phyloP scores from a whole-genome alignment of 2,113 vertebrate species.

The Elephas maximus region DNA sequence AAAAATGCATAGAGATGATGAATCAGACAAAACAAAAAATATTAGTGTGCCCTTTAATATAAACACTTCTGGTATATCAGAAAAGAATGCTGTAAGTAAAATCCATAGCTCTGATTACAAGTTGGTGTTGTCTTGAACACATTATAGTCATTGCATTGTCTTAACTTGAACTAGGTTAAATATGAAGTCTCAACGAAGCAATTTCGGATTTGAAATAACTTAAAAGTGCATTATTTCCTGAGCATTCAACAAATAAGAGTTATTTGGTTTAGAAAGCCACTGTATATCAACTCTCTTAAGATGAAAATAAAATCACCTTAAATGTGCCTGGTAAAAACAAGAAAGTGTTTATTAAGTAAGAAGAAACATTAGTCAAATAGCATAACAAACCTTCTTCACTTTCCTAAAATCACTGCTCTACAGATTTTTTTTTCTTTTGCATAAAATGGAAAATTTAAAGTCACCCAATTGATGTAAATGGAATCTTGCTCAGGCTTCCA shows the following conservation, averaged over 20 bases:
- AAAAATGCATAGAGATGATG: neutral
- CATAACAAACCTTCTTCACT: neutral
- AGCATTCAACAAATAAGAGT: neutral
- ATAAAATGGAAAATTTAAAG: neutral
- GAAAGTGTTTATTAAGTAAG: neutral
- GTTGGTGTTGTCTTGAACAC: constrained; percentile 24
- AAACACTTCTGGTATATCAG: neutral
- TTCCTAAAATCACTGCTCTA: neutral
- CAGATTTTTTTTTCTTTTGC: neutral
- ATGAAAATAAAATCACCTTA: constrained; percentile 34
- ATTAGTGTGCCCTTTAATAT: constrained; percentile 12
- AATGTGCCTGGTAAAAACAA: neutral
- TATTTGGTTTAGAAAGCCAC: constrained; percentile 29
- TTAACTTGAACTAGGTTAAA: constrained; percentile 16
- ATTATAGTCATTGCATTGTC: neutral
- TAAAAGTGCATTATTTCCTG: constrained; percentile 21
- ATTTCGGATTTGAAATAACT: constrained; percentile 49
- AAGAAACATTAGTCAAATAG: neutral
- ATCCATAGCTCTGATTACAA: neutral
- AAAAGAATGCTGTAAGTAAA: constrained; percentile 39
- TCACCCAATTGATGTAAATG: neutral
- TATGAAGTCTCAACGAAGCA: constrained; percentile 2
- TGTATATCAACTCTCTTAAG: neutral
- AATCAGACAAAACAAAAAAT: neutral
- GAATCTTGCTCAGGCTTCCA: neutral